These are phyloP conservation scores for Shinisaurus crocodilurus DNA, from an alignment of 2,113 vertebrate genomes.

Conservation along the genomic window DNA sequence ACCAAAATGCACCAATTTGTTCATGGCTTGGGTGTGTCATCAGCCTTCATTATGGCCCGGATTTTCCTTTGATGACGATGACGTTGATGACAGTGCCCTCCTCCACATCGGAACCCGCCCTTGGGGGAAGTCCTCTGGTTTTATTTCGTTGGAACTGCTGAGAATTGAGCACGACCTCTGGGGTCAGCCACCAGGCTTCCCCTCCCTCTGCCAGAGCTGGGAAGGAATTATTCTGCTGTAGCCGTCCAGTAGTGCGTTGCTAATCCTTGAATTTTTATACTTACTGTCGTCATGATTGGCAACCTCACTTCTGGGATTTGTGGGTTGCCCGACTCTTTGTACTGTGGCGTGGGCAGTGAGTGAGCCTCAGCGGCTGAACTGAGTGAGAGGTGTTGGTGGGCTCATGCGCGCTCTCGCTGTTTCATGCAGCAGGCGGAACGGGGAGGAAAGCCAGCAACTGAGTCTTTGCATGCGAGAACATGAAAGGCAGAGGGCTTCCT, in stretches of 20 bases:
- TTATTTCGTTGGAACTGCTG: neutral
- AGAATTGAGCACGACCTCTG: slow-evolving; percentile 1
- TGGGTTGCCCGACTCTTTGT: slow-evolving; percentile 49
- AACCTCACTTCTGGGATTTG: slow-evolving; percentile 45
- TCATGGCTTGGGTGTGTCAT: neutral
- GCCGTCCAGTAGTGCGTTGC: neutral
- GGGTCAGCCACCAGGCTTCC: neutral
- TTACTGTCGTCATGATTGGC: slow-evolving; percentile 26
- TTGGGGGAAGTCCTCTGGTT: neutral
- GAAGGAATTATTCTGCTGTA: slow-evolving; percentile 27
- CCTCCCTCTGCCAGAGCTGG: slow-evolving; percentile 43
- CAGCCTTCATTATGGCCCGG: neutral
- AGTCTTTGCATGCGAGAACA: slow-evolving; percentile 1
- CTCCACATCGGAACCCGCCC: neutral
- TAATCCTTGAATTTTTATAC: neutral
- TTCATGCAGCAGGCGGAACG: slow-evolving; percentile 5
- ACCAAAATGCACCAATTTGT: neutral
- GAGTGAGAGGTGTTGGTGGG: slow-evolving; percentile 46
- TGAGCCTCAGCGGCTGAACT: neutral
- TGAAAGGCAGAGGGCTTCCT: slow-evolving; percentile 35
- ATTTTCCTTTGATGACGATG: too few relatives aligned
- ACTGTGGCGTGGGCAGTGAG: slow-evolving; percentile 40
- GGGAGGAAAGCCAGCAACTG: slow-evolving; percentile 63
- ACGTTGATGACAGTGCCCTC: neutral
- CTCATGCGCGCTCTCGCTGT: neutral